Base-by-base conservation (phyloP, 92 coral and sea anemone species). In the Blastomussa wellsi region DNA sequence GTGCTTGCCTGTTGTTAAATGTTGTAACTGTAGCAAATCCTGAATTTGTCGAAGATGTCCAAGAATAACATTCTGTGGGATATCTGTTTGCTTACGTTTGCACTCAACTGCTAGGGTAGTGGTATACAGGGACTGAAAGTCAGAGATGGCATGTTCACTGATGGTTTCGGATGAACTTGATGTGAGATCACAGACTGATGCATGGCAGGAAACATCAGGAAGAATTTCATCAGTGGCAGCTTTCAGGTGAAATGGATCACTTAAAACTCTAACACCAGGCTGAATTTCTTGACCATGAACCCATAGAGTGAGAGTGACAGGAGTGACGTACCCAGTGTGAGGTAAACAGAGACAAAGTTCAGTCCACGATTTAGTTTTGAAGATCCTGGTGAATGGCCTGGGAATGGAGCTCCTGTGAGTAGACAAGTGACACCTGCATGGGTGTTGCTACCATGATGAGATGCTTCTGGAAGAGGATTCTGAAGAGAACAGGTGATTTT, bases 21-120 rank as follows among this genome's bases (percentile, higher is more conserved):
- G 87, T 11, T 79, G 82, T 47, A 89, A 77, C 80, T 74, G 78
- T 62, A 89, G 85, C 26, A 89, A 84, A 72, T 85, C 84, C 72
- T 86, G 82, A 72, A 20, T 33, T 33, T 70, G 79, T 7, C 49
- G 47, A 26, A 82, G 79, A 37, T 70, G 79, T 38, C 67, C 79
- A 26, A 82, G 77, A 57, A 82, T 48, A 37, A 69, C 55, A 37
- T 82, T 82, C 1, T 38, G 41, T 36, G 75, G 60, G 37, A 82
- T 49, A 28, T 70, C 64, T 33, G 77, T 48, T 48, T 33, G 51
- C 48, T 70, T 82, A 13, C 35, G 75, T 82, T 70, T 66, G 48
- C 86, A 82, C 28, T 70, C 76, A 44, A 70, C 53, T 24, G 79
- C 79, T 41, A 69, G 65, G 62, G 86, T 70, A 26, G 68, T 82